Conservation (phyloP, 2,797 vertebrate species). For the Adelosebastes latens region DNA sequence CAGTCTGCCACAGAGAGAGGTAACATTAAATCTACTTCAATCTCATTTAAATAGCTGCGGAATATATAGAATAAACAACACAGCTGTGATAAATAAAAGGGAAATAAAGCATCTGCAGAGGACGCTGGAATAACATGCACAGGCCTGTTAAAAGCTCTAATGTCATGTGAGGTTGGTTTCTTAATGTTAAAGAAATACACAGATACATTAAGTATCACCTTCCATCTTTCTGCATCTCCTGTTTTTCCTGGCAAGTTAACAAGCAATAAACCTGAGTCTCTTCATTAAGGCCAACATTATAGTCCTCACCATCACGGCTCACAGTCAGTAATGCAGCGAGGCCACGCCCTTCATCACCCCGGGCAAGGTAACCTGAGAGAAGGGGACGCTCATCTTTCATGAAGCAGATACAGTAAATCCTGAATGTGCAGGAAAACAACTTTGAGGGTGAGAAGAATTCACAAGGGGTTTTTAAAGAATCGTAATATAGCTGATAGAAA, state of each 20-base stretch:
- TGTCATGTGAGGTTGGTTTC: not conserved
- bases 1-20: not conserved
- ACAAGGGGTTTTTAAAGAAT: not conserved
- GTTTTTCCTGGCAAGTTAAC: constrained; percentile 14
- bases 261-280: constrained; percentile 1
- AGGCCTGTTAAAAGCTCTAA: not conserved
- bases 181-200: not conserved
- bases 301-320: not conserved
- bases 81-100: not conserved
- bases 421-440: not conserved
- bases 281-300: constrained; percentile 1
- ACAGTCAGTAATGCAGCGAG: constrained; percentile 18
- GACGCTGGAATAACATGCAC: not conserved
- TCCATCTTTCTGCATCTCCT: not conserved
- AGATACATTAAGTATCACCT: not conserved
- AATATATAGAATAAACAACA: not conserved
- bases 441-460: not conserved
- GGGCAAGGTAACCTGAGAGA: constrained; percentile 23
- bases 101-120: not conserved
- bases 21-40: not conserved
- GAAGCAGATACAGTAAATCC: not conserved
- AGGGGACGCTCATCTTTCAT: not conserved
- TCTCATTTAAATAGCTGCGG: not conserved
- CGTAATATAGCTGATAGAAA: not conserved
- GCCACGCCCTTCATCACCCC: constrained; percentile 32